Evolutionary conservation across 1,140 invertebrate genomes (phyloP), one percentile per base, ranked within the genome.

Genomic region (Lepidurus apus): DNA sequence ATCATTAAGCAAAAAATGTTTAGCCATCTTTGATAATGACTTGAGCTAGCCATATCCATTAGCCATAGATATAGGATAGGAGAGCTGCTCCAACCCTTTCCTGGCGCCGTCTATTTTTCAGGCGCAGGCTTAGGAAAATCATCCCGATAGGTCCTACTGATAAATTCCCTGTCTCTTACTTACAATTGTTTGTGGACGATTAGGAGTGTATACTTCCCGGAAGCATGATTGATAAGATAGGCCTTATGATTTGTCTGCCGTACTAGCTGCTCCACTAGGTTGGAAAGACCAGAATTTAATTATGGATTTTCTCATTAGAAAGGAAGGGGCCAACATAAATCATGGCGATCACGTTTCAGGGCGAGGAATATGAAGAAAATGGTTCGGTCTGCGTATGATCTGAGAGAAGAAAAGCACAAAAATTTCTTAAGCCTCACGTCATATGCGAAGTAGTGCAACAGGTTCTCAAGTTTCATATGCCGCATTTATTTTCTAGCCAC

Each of bases 401-500:
- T 21, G 13, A 65, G 53, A 13, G 53, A 65, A 13, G 53, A 65
- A 65, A n/a, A 65, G 53, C 6, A 65, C 53, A 65, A 21, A n/a
- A 65, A 65, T 65, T 65, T 65, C 53, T 65, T 65, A 65, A 65
- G 53, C 53, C 13, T 65, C 53, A 65, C 21, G n/a, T 65, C 53
- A 65, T 65, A 65, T n/a, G 53, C 53, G 53, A 65, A 65, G 53
- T 17, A 65, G 53, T n/a, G 53, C 53, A 65, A 65, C 53, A 65
- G 53, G 53, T 65, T 65, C 53, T 65, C 53, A 17, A 21, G 53
- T 65, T 65, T n/a, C 53, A 65, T 65, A 65, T 65, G 53, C 53
- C 53, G 53, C 3, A 65, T 65, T 65, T 65, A 65, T n/a, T 65
- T 65, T 65, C 53, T 65, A 65, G 17, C 17, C 53, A 65, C 53